Conservation (phyloP, 2,797 vertebrate genomes). For the Dryobates pubescens region DNA sequence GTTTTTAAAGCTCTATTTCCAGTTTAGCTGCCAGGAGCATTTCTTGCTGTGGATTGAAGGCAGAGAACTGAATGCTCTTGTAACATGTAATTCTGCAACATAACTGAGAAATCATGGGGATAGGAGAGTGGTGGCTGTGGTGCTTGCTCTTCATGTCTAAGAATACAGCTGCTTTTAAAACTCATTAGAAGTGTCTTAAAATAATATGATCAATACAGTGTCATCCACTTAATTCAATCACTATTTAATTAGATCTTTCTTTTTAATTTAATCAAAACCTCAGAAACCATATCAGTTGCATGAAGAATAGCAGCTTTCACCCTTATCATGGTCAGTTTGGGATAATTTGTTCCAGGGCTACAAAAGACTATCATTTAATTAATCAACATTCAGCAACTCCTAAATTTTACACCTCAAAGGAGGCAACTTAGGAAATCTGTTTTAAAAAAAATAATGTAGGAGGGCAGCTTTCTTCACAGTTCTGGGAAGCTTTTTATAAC, state of each 20-base stretch:
- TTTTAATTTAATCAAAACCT: conserved; percentile 66
- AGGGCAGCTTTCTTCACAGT: background rate
- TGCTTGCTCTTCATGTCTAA: background rate
- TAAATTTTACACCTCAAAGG: conserved; percentile 1
- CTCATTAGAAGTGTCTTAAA: conserved; percentile 51
- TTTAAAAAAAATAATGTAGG: background rate
- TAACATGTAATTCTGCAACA: background rate
- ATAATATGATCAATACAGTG: conserved; percentile 59
- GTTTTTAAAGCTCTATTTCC: conserved; percentile 13
- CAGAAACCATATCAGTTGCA: conserved; percentile 37
- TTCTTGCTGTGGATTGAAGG: background rate
- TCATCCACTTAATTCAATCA: conserved; percentile 57
- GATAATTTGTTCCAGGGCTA: conserved; percentile 43
- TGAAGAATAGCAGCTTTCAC: conserved; percentile 35
- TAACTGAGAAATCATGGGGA: background rate
- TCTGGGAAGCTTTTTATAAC: conserved; percentile 41
- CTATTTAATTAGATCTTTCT: conserved; percentile 54
- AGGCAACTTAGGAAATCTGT: background rate
- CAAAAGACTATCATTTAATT: conserved; percentile 59
- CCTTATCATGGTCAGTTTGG: conserved; percentile 49
- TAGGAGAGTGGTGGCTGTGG: background rate
- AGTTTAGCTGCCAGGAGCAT: background rate
- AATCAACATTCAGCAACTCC: conserved; percentile 25
- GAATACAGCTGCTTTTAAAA: conserved; percentile 39
- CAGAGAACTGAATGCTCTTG: background rate